These are phyloP conservation scores for Channa argus DNA, from an alignment of 2,113 vertebrate species.

Conservation along the genomic window DNA sequence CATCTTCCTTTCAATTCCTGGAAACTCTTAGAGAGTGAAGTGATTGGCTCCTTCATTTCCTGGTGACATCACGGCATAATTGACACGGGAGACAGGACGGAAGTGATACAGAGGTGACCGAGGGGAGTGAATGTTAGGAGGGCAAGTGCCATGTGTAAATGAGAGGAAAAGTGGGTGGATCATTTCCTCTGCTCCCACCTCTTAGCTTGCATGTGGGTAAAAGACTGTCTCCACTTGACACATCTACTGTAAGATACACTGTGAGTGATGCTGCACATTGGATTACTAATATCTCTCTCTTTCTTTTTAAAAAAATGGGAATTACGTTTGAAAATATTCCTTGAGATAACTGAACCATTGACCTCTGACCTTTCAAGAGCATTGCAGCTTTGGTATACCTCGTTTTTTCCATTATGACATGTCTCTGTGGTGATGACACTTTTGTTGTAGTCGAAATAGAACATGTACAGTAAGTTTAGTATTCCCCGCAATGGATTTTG, in stretches of 20 bases:
- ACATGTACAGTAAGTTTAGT: constrained; percentile 41
- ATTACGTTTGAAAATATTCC: constrained; percentile 14
- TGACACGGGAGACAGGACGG: constrained; percentile 59
- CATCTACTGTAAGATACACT: constrained; percentile 2
- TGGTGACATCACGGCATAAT: constrained; percentile 54
- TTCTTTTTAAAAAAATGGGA: constrained; percentile 10
- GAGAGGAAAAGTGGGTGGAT: constrained; percentile 37
- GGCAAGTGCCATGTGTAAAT: constrained; percentile 31
- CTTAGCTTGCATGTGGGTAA: constrained; percentile 4
- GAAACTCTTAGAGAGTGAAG: constrained; percentile 50
- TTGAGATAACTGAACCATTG: not conserved
- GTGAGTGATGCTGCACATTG: not conserved
- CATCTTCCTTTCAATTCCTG: constrained; percentile 52
- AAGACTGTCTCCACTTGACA: not conserved
- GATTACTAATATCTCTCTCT: not conserved
- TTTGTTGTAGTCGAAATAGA: constrained; percentile 29
- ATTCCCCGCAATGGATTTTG: constrained; percentile 28
- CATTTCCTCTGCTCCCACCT: constrained; percentile 49
- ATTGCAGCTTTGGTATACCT: not conserved
- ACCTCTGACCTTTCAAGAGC: constrained; percentile 27
- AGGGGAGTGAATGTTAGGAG: constrained; percentile 31
- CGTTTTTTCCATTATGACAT: not conserved
- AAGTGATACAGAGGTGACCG: constrained; percentile 46
- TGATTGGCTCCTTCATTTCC: constrained; percentile 48
- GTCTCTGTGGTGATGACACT: constrained; percentile 11